phyloP scores from a whole-genome alignment of 2,888 invertebrate genomes.

The Ichneumon xanthorius region DNA sequence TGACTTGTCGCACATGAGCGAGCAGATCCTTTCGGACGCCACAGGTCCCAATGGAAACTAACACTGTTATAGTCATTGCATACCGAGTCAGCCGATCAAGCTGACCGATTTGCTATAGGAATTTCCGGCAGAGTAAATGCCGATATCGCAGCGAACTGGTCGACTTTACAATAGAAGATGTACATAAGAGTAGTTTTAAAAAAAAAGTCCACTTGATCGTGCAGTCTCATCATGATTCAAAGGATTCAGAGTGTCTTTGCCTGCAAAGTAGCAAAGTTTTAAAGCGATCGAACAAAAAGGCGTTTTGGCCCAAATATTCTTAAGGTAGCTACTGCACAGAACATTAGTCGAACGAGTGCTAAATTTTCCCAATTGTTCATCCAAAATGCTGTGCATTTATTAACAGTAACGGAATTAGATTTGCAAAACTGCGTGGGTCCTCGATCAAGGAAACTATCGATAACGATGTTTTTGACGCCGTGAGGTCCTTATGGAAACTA shows the following conservation, averaged over 20 bases:
- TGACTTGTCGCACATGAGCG: slow-evolving; percentile 28
- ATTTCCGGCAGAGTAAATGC: background rate
- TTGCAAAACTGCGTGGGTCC: no score
- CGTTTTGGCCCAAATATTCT: no score
- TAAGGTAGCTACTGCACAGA: no score
- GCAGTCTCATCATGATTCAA: background rate
- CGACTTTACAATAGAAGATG: no score
- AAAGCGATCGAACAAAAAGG: no score
- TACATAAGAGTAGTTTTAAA: background rate
- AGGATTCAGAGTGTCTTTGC: no score
- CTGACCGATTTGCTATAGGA: background rate
- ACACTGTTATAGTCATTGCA: background rate
- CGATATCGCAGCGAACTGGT: background rate
- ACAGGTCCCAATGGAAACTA: background rate
- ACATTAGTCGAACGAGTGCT: no score
- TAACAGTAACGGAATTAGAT: no score
- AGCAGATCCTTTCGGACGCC: slow-evolving; percentile 22
- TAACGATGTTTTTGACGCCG: background rate
- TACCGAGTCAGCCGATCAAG: background rate
- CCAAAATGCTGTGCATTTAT: no score
- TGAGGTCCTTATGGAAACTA: background rate
- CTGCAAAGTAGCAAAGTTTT: no score
- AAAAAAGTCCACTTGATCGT: background rate
- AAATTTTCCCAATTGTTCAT: no score
- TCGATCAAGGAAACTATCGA: no score